Evolutionary conservation across 2,797 vertebrate genomes (phyloP), one percentile per base, ranked within the genome.

Genomic region (Coilia nasus): DNA sequence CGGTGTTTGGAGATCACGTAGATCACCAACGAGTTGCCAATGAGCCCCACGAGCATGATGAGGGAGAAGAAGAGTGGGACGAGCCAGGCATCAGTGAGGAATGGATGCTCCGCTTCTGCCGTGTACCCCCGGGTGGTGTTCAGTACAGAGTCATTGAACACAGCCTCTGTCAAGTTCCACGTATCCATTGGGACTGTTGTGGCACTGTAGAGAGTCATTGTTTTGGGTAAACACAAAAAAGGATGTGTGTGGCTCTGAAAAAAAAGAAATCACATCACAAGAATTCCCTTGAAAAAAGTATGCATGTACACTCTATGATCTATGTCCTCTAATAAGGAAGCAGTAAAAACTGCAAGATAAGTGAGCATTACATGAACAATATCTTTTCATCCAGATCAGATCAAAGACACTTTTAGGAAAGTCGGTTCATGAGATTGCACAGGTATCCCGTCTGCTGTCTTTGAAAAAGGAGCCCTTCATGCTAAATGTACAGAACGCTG

Each of bases 71-170:
- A 96, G 23, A 97, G 94, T 0, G 97, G 97, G 6, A 97, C 97
- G 25, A 97, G 94, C 97, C 97, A 97, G 81, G 97, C 96, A 0
- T 97, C 97, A 0, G 96, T 97, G 84, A 97, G 93, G 83, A 97
- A 97, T 0, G 96, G 96, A 50, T 96, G 96, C 83, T 93, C 88
- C 3, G 89, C 93, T n/a, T 91, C 90, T 6, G 67, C 28, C 81
- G 85, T 90, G 35, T 90, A 87, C 85, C 88, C 92, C 85, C 88
- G 85, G 35, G 95, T 94, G 54, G 86, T 86, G 91, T 96, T 96
- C n/a, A 83, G 87, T 5, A 86, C 80, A 0, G 95, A 94, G 75
- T 87, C 81, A 2, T 96, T 96, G 83, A 91, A 57, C 89, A 92
- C 92, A 19, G 83, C 83, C 28, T 91, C 90, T 2, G 91, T 89